Base-by-base conservation (phyloP, 2,888 invertebrate genomes). In the Corythucha ciliata region DNA sequence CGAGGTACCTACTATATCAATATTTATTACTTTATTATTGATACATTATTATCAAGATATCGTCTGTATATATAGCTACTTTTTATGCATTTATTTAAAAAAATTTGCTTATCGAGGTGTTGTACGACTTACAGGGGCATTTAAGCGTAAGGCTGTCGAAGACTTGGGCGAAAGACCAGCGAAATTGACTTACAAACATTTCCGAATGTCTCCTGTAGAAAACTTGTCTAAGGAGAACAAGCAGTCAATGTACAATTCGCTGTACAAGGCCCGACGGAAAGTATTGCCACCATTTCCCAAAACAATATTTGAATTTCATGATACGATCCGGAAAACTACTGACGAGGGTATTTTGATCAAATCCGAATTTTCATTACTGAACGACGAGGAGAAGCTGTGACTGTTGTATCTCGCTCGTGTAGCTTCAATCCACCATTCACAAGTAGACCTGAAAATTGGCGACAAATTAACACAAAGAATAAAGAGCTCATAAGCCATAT, bases 121-220 rank as follows among this genome's bases (percentile, higher is more conserved):
- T n/a, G n/a, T n/a, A n/a, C n/a, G n/a, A 29, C 14, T 33, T 33
- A 16, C 14, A 33, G 33, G 42, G 22, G 42, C 21, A 20, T n/a
- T 42, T n/a, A 42, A 42, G 42, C 16, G 42, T 14, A 42, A 42
- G 42, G 42, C 42, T 22, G 24, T n/a, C 24, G 42, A 22, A 6
- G 42, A 42, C 25, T 21, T 42, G 21, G 6, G 42, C 42, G 42
- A 14, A n/a, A 24, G 42, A 42, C 42, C 42, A 24, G 16, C 42
- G 4, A 42, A 42, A 42, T 14, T 42, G 14, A 42, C n/a, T n/a
- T 4, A 7, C 21, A 39, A 12, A 4, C 39, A 39, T 5, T 18
- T 33, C 7, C 33, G 18, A 18, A 16, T 18, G 14, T 33, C 33
- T 4, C 33, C 33, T 16, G 33, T 18, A 6, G 16, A 14, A 5